These are phyloP conservation scores for Corydoras sp. DNA, from an alignment of 2,113 vertebrate genomes.

Conservation along the genomic window DNA sequence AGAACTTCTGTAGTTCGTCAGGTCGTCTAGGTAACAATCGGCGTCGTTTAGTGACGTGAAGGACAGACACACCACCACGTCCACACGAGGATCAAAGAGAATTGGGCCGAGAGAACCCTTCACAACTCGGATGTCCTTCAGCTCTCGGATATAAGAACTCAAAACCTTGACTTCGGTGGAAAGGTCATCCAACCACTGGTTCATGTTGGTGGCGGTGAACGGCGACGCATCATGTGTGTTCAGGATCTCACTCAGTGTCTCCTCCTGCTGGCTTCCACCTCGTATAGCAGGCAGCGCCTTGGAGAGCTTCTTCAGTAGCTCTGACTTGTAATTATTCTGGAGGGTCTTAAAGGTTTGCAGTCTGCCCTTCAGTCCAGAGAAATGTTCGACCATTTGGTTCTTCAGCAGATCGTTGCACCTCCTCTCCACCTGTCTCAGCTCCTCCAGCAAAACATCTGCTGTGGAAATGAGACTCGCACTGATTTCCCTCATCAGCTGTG, in stretches of 20 bases:
- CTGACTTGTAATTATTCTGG: constrained; percentile 31
- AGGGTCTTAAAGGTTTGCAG: constrained; percentile 32
- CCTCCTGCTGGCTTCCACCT: constrained; percentile 38
- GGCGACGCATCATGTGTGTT: not conserved
- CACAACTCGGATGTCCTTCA: constrained; percentile 35
- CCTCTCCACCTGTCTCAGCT: constrained; percentile 36
- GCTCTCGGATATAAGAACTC: constrained; percentile 8
- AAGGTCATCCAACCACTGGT: constrained; percentile 43
- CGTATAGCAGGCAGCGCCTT: constrained; percentile 45
- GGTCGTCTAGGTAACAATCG: constrained; percentile 34
- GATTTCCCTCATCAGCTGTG: constrained; percentile 47
- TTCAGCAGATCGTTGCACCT: constrained; percentile 48
- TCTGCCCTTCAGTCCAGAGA: constrained; percentile 45
- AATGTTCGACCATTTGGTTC: constrained; percentile 14
- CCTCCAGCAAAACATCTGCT: constrained; percentile 37
- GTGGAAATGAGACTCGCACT: constrained; percentile 25
- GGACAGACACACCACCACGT: constrained; percentile 35
- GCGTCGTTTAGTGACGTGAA: constrained; percentile 43
- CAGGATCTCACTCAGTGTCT: constrained; percentile 28
- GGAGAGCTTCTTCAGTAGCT: constrained; percentile 22
- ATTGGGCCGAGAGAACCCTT: not conserved
- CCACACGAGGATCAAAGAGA: constrained; percentile 1
- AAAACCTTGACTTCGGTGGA: constrained; percentile 36
- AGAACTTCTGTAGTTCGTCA: not conserved
- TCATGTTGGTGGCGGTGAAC: constrained; percentile 24